Evolutionary conservation across 2,113 vertebrate species (phyloP).

Genomic region (Leptobrachium ailaonicum): DNA sequence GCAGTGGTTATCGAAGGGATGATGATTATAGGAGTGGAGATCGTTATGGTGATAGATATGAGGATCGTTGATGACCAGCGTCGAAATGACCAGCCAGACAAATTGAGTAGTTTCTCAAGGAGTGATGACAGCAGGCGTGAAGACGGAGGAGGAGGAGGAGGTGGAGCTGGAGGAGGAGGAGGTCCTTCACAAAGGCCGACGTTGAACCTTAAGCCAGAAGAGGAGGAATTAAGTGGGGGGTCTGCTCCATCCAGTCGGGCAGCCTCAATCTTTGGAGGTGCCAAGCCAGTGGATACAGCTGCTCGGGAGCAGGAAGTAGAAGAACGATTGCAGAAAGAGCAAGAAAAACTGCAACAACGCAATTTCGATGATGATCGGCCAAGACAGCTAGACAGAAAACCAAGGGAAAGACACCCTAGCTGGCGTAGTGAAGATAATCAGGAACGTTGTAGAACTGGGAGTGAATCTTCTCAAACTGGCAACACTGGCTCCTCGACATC

Average conservation of each 20-base stretch:
- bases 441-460: conserved; percentile 89
- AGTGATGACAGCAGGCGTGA: conserved; percentile 68
- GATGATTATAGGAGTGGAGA: conserved; percentile 75
- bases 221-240: conserved; percentile 73
- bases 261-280: conserved; percentile 87
- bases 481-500: conserved; percentile 66
- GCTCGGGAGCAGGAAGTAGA: conserved; percentile 91
- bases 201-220: conserved; percentile 92
- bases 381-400: conserved; percentile 72
- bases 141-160: conserved; percentile 58
- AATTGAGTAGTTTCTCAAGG: conserved; percentile 71
- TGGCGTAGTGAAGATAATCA: conserved; percentile 90
- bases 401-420: conserved; percentile 84
- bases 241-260: conserved; percentile 74
- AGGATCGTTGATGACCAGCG: conserved; percentile 50
- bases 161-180: conserved; percentile 38
- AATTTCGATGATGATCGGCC: conserved; percentile 84
- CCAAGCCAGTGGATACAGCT: conserved; percentile 91
- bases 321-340: conserved; percentile 91
- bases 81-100: conserved; percentile 74
- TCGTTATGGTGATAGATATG: conserved; percentile 81
- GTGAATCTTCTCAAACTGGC: conserved; percentile 88
- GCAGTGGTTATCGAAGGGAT: conserved; percentile 86
- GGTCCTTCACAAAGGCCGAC: conserved; percentile 86
- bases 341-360: conserved; percentile 87